Conservation (phyloP, 2,797 vertebrate species). For the Pseudochirops corinnae region DNA sequence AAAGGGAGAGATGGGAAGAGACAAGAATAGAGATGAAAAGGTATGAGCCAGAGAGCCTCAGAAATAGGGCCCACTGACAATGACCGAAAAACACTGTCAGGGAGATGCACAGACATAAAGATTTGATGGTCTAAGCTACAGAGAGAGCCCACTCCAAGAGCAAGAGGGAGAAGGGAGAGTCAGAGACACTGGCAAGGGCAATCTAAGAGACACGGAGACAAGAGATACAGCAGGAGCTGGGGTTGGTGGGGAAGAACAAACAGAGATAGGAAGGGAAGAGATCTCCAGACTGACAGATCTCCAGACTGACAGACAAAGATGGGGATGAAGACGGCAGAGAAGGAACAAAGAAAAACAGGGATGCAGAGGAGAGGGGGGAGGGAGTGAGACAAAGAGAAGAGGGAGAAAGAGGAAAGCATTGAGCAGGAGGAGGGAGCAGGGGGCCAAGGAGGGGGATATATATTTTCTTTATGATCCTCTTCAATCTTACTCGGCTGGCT, state of each 20-base stretch:
- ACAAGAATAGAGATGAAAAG: background rate
- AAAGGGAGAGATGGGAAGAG: conserved; percentile 14
- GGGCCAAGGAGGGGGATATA: conserved; percentile 78
- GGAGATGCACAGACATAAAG: conserved; percentile 40
- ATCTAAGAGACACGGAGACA: background rate
- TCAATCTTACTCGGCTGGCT: conserved; percentile 80
- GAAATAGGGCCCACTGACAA: background rate
- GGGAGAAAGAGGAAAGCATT: conserved; percentile 70
- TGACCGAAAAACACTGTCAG: background rate
- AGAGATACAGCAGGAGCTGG: background rate
- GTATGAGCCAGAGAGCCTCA: background rate
- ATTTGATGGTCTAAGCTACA: conserved; percentile 22
- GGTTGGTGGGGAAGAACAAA: background rate
- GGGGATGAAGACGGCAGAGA: conserved; percentile 70
- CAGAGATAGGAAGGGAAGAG: background rate
- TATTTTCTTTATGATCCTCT: conserved; percentile 84
- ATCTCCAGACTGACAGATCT: conserved; percentile 40
- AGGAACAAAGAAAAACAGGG: conserved; percentile 79
- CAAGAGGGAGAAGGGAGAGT: background rate
- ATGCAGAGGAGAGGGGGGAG: conserved; percentile 64
- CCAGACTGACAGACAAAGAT: conserved; percentile 38
- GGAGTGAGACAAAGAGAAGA: conserved; percentile 74
- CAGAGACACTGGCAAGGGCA: background rate
- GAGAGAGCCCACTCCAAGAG: conserved; percentile 5
- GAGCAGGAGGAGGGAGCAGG: conserved; percentile 75